Conservation (phyloP, 2,888 invertebrate genomes). For the Idaea straminata region DNA sequence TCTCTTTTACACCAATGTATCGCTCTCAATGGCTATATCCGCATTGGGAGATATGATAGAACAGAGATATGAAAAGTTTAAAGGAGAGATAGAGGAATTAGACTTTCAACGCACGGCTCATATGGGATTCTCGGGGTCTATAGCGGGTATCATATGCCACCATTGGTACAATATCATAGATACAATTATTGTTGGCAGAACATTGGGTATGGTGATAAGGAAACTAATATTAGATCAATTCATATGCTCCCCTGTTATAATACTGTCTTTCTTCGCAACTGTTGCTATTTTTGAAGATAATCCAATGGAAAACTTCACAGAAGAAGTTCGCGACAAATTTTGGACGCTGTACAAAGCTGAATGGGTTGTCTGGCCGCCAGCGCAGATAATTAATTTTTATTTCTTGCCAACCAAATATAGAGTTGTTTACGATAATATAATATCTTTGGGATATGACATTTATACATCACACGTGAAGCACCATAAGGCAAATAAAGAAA, state of each 20-base stretch:
- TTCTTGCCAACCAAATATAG: slow-evolving; percentile 89
- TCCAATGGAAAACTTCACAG: slow-evolving; percentile 79
- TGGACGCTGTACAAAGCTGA: slow-evolving; percentile 90
- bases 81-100: slow-evolving; percentile 77
- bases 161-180: slow-evolving; percentile 92
- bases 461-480: slow-evolving; percentile 91
- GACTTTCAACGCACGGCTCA: slow-evolving; percentile 83
- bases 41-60: slow-evolving; percentile 88
- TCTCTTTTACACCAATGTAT: slow-evolving; percentile 89
- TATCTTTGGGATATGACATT: slow-evolving; percentile 92
- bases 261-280: slow-evolving; percentile 88
- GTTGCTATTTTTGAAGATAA: slow-evolving; percentile 86
- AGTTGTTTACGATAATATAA: slow-evolving; percentile 91
- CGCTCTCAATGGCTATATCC: slow-evolving; percentile 88
- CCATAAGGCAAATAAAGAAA: slow-evolving; percentile 35
- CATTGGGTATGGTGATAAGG: slow-evolving; percentile 82
- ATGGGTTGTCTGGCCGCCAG: slow-evolving; percentile 96
- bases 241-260: slow-evolving; percentile 90
- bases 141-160: slow-evolving; percentile 90
- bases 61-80: slow-evolving; percentile 87
- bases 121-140: slow-evolving; percentile 88
- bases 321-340: slow-evolving; percentile 87
- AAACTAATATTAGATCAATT: slow-evolving; percentile 92
- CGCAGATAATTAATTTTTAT: slow-evolving; percentile 95
- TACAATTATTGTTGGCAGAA: slow-evolving; percentile 83